A percentile compares a stretch with the other conserved stretches of the same genome.
phyloP scores from a whole-genome alignment of 2,113 vertebrate species.

The Melozone crissalis region DNA sequence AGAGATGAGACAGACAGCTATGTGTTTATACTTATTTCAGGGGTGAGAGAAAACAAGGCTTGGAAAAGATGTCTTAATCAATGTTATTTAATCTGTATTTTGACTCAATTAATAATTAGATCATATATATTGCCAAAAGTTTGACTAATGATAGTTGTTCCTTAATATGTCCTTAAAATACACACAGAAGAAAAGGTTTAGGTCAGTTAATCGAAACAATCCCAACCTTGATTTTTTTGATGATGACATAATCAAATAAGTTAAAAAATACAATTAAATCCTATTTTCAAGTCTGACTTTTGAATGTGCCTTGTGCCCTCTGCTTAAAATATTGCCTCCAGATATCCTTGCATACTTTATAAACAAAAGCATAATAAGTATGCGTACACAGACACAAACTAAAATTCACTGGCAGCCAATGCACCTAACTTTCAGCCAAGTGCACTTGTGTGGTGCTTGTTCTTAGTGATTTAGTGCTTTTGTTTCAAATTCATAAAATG shows the following conservation, averaged over 20 bases:
- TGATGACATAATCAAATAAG: background rate
- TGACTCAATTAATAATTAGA: background rate
- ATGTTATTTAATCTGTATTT: background rate
- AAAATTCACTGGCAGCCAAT: background rate
- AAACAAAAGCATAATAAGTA: background rate
- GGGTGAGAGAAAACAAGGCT: background rate
- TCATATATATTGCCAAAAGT: background rate
- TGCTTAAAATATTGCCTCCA: background rate
- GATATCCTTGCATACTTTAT: background rate
- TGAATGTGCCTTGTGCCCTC: background rate
- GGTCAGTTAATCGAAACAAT: background rate
- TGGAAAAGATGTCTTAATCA: background rate
- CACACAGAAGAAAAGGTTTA: background rate
- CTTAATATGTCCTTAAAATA: background rate
- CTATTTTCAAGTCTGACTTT: background rate
- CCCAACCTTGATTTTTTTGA: background rate
- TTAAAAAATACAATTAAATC: background rate
- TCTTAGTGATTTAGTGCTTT: background rate
- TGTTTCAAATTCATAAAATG: background rate
- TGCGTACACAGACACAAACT: background rate
- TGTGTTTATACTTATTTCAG: background rate
- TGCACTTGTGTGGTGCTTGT: background rate
- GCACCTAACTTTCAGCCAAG: background rate
- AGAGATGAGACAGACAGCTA: background rate
- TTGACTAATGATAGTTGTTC: background rate